phyloP scores from a whole-genome alignment of 2,888 invertebrate species.

The Hymenopus coronatus region DNA sequence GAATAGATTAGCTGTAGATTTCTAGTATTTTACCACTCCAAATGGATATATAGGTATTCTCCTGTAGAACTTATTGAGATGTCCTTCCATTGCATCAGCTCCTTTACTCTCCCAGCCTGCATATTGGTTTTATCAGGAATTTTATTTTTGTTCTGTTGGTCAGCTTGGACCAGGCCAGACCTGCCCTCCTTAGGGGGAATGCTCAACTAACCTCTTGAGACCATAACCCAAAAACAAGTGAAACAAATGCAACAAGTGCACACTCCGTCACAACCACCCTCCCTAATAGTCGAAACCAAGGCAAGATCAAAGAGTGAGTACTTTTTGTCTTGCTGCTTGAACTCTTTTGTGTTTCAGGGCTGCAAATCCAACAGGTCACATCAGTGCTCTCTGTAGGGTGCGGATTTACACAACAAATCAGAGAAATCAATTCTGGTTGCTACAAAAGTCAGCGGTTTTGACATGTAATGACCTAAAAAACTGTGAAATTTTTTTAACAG shows the following conservation, averaged over 20 bases:
- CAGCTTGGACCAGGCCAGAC: slow-evolving; percentile 30
- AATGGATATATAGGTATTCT: background rate
- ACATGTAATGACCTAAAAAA: too few species aligned
- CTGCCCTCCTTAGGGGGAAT: slow-evolving; percentile 33
- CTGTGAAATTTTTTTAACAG: too few species aligned
- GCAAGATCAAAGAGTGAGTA: slow-evolving; percentile 36
- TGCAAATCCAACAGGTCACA: background rate
- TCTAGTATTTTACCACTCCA: background rate
- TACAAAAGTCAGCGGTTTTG: too few species aligned
- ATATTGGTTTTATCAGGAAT: background rate
- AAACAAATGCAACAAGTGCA: background rate
- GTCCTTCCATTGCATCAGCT: background rate
- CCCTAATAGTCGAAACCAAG: slow-evolving; percentile 29
- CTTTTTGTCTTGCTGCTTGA: background rate
- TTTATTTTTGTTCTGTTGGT: slow-evolving; percentile 26
- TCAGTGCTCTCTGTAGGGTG: background rate
- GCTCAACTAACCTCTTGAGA: slow-evolving; percentile 32
- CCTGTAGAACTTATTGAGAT: background rate
- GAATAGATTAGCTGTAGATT: too few species aligned
- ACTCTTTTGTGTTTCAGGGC: background rate
- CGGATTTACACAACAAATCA: too few species aligned
- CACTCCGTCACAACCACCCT: slow-evolving; percentile 13
- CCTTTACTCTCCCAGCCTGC: background rate
- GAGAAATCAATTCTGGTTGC: too few species aligned
- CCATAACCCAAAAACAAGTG: slow-evolving; percentile 25